phyloP scores from a whole-genome alignment of 2,888 invertebrate genomes.

The Synanthedon vespiformis region DNA sequence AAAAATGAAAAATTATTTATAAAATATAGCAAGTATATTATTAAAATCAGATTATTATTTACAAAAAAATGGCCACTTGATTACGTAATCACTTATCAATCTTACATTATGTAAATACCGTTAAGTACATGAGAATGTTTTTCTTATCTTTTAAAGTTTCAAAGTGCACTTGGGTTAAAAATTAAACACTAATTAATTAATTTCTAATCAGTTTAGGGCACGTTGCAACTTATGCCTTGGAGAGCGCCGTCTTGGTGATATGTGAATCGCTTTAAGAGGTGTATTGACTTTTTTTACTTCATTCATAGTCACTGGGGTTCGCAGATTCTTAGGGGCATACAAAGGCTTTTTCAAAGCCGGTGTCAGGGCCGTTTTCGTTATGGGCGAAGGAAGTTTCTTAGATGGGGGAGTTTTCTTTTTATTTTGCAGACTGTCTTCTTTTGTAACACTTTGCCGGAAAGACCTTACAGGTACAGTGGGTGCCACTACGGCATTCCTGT shows the following conservation, averaged over 20 bases:
- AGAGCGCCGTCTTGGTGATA: slow-evolving; percentile 54
- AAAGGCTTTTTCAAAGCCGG: slow-evolving; percentile 74
- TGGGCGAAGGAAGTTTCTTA: slow-evolving; percentile 47
- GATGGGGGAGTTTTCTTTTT: slow-evolving; percentile 37
- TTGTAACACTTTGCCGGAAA: slow-evolving; percentile 17
- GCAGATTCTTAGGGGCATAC: slow-evolving; percentile 65
- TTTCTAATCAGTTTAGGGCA: background rate
- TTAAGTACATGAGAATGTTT: background rate
- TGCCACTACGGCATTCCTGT: slow-evolving; percentile 15
- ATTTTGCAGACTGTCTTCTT: slow-evolving; percentile 32
- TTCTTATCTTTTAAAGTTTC: too few relatives aligned
- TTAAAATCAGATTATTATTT: slow-evolving; percentile 24
- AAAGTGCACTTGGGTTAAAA: too few relatives aligned
- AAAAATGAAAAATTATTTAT: background rate
- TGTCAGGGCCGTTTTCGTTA: slow-evolving; percentile 25
- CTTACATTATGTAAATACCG: background rate
- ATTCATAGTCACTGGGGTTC: slow-evolving; percentile 47
- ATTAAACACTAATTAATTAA: too few relatives aligned
- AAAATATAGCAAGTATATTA: background rate
- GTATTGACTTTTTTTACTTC: slow-evolving; percentile 66
- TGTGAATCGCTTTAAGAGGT: slow-evolving; percentile 66
- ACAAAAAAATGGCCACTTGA: slow-evolving; percentile 33
- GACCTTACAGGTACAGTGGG: slow-evolving; percentile 18
- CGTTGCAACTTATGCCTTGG: slow-evolving; percentile 40
- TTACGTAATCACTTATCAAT: slow-evolving; percentile 18